Conservation (phyloP, 2,888 invertebrate species). For the Xestia xanthographa region DNA sequence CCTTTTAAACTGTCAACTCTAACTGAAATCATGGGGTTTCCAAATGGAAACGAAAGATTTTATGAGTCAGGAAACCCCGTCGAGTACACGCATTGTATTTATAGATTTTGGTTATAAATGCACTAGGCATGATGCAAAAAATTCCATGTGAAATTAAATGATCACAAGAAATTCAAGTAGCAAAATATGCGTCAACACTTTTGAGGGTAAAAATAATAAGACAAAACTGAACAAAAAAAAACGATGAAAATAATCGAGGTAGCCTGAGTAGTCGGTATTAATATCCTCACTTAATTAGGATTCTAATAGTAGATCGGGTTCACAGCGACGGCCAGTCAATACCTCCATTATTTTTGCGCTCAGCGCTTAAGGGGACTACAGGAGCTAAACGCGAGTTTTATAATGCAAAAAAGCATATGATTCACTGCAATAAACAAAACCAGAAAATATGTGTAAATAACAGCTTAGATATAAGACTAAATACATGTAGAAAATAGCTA, state of each 20-base stretch:
- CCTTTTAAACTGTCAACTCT: too few species aligned
- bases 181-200: not conserved
- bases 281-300: not conserved
- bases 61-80: too few species aligned
- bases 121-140: not conserved
- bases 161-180: not conserved
- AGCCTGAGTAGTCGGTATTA: not conserved
- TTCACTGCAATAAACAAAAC: too few species aligned
- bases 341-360: constrained; percentile 25
- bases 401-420: too few species aligned
- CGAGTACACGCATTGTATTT: too few species aligned
- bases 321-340: not conserved
- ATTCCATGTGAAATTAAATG: not conserved
- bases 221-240: not conserved
- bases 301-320: constrained; percentile 9
- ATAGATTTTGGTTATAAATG: not conserved
- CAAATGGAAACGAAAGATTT: too few species aligned
- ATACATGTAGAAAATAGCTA: too few species aligned
- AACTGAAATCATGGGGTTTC: too few species aligned
- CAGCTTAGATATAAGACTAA: too few species aligned
- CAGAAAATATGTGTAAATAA: too few species aligned
- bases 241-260: not conserved
- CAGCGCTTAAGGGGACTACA: too few species aligned
- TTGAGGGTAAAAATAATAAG: constrained; percentile 2
- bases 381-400: too few species aligned